Evolutionary conservation across 2,797 vertebrate species (phyloP).

Genomic region (Etheostoma nigrum): DNA sequence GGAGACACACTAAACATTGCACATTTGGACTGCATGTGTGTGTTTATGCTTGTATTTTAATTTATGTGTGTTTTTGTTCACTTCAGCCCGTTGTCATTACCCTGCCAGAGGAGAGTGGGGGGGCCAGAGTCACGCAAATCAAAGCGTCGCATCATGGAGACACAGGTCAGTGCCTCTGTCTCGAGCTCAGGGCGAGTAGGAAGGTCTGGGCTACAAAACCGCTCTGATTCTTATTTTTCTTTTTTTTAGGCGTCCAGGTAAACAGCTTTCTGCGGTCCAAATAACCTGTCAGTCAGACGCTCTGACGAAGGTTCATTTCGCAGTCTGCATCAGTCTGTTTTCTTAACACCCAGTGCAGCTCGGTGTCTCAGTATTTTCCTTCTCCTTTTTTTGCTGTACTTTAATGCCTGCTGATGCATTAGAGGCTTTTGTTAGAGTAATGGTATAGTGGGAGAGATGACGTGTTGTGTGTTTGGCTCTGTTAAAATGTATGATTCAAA

Average conservation of each 20-base stretch:
- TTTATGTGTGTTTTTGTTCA: slow-evolving; percentile 60
- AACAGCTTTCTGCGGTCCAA: slow-evolving; percentile 68
- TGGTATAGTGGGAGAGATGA: slow-evolving; percentile 27
- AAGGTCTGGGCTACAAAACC: slow-evolving; percentile 39
- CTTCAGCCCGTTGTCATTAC: slow-evolving; percentile 83
- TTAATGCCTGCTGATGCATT: slow-evolving; percentile 47
- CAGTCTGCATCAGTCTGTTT: slow-evolving; percentile 59
- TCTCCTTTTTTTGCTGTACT: slow-evolving; percentile 9
- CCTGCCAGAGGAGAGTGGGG: slow-evolving; percentile 83
- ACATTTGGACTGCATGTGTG: slow-evolving; percentile 18
- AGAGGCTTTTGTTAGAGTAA: slow-evolving; percentile 26
- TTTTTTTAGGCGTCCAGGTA: slow-evolving; percentile 55
- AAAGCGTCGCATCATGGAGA: slow-evolving; percentile 86
- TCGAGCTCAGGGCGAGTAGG: slow-evolving; percentile 13
- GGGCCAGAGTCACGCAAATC: slow-evolving; percentile 85
- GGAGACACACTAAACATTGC: slow-evolving; percentile 12
- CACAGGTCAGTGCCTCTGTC: slow-evolving; percentile 85
- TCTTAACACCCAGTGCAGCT: slow-evolving; percentile 37
- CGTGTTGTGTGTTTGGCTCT: slow-evolving; percentile 23
- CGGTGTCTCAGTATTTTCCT: slow-evolving; percentile 18
- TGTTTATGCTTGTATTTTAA: slow-evolving; percentile 36
- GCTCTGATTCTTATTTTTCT: slow-evolving; percentile 40
- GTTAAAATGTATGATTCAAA: slow-evolving; percentile 67
- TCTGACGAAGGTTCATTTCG: slow-evolving; percentile 57
- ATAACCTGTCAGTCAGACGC: slow-evolving; percentile 74